A percentile compares a stretch with the other conserved stretches of the same genome.
Conservation (phyloP, 2,113 vertebrate genomes). For the Trematocara stigmaticum region DNA sequence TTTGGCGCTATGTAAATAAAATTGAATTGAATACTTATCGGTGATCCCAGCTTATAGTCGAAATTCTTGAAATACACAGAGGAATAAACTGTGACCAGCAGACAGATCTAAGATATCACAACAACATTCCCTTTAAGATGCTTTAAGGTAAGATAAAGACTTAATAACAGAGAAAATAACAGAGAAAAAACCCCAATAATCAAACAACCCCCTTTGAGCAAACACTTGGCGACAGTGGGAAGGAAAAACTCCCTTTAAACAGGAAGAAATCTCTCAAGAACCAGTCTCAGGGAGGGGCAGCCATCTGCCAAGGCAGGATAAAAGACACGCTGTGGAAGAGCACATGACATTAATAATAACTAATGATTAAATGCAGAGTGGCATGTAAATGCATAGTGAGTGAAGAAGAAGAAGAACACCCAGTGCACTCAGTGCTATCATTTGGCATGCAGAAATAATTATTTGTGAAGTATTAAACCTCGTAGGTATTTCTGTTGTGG, state of each 20-base stretch:
- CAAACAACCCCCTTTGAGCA: background rate
- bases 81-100: background rate
- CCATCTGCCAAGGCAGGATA: background rate
- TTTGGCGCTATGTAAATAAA: too few species aligned
- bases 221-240: background rate
- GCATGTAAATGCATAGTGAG: background rate
- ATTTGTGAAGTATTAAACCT: background rate
- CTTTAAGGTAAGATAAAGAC: background rate
- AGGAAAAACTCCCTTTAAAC: background rate
- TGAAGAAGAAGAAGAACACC: background rate
- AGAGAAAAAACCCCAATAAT: fast-evolving
- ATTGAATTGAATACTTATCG: background rate
- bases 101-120: background rate
- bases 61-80: background rate
- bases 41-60: background rate
- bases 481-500: background rate
- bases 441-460: background rate
- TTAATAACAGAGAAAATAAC: background rate
- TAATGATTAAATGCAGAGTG: background rate
- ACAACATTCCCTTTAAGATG: background rate
- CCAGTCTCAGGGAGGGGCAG: background rate
- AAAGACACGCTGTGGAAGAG: background rate
- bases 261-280: background rate
- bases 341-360: background rate
- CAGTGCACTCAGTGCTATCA: background rate